Percentiles rank a stretch among this genome's conserved stretches.
Conservation (phyloP, 2,797 vertebrate species). For the Gymnothorax javanicus region DNA sequence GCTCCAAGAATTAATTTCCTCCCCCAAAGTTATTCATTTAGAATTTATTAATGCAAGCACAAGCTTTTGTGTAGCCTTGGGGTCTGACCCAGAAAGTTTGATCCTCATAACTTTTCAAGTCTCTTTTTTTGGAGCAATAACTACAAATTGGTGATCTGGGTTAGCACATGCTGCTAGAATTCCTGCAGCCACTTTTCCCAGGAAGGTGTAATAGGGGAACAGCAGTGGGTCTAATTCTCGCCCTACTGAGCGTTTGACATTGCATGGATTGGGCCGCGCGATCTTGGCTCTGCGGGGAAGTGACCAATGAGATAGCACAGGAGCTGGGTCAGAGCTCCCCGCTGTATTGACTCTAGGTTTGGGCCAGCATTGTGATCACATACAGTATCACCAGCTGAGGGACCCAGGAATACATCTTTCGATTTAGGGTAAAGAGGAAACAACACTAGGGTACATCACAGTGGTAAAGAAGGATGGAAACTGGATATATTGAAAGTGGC, state of each 20-base stretch:
- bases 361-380: background rate
- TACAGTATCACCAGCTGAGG: background rate
- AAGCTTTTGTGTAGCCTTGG: background rate
- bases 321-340: background rate
- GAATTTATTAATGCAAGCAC: background rate
- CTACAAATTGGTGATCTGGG: background rate
- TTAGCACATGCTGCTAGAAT: constrained; percentile 9
- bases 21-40: background rate
- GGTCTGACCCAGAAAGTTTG: background rate
- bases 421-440: background rate
- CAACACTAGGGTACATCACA: background rate
- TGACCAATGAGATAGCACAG: background rate
- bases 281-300: background rate
- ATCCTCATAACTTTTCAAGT: background rate
- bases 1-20: background rate
- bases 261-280: background rate
- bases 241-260: background rate
- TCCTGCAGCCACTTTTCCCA: background rate
- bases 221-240: constrained; percentile 17
- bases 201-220: constrained; percentile 9
- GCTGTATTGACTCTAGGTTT: background rate
- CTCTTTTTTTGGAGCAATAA: background rate
- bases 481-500: background rate
- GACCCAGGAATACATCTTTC: background rate
- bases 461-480: background rate